Percentiles rank a stretch among this genome's conserved stretches.
phyloP scores from a whole-genome alignment of 2,113 vertebrate genomes.

The Myotis brandtii region DNA sequence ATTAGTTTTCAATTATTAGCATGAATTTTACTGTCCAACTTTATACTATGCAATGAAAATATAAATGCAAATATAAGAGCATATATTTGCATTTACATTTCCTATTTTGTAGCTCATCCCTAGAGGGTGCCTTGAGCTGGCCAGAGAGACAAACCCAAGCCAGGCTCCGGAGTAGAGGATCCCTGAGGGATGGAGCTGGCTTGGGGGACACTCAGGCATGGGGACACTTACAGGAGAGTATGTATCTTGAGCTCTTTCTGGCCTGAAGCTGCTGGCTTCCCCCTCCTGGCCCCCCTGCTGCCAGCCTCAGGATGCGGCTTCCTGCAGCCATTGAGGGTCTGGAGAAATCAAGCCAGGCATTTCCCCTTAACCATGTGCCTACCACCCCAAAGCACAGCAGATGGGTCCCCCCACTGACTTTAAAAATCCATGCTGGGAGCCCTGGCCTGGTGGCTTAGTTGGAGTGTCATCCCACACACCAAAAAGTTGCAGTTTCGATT shows the following conservation, averaged over 20 bases:
- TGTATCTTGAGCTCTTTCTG: neutral
- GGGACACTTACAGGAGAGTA: neutral
- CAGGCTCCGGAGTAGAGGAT: neutral
- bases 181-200: neutral
- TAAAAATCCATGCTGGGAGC: neutral
- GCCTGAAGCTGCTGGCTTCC: neutral
- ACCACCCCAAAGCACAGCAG: neutral
- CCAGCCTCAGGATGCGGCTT: neutral
- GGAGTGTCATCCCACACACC: neutral
- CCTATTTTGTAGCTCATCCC: neutral
- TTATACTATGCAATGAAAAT: constrained; percentile 20
- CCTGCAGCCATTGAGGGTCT: neutral
- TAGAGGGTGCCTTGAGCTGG: neutral
- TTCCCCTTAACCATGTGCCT: neutral
- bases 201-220: neutral
- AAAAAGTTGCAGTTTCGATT: neutral
- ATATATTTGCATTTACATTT: neutral
- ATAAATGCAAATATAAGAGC: constrained; percentile 4
- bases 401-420: neutral
- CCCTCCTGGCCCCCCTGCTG: fast-evolving
- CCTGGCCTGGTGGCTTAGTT: too few species aligned
- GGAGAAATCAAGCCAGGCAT: neutral
- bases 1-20: constrained; percentile 32
- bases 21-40: constrained; percentile 25
- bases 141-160: neutral